Percentiles rank a stretch among this genome's conserved stretches.
Conservation (phyloP, 2,888 invertebrate species). For the Brenthis hecate region DNA sequence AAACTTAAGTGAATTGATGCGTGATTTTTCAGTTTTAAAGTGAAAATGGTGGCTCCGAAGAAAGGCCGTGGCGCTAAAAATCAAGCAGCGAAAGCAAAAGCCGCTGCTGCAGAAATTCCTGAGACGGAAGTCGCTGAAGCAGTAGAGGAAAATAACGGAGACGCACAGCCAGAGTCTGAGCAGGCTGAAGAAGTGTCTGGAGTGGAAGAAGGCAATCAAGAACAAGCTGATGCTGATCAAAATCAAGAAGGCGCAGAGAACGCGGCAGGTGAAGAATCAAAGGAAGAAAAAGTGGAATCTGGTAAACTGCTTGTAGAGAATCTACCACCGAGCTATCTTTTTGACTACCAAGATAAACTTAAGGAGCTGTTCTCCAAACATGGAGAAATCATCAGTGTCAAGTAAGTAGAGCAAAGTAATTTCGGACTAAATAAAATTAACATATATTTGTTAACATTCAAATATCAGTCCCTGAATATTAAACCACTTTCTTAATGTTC, state of each 20-base stretch:
- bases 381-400: constrained; percentile 69
- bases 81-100: constrained; percentile 66
- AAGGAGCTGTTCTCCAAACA: constrained; percentile 77
- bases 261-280: constrained; percentile 59
- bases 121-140: constrained; percentile 41
- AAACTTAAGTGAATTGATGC: constrained; percentile 6
- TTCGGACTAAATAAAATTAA: constrained; percentile 40
- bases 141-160: constrained; percentile 67
- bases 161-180: constrained; percentile 52
- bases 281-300: constrained; percentile 74
- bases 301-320: constrained; percentile 78
- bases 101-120: constrained; percentile 41
- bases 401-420: constrained; percentile 57
- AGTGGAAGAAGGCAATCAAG: constrained; percentile 45
- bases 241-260: constrained; percentile 54
- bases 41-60: constrained; percentile 74
- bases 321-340: constrained; percentile 73
- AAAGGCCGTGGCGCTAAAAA: constrained; percentile 74
- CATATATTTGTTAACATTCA: constrained; percentile 72
- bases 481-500: constrained; percentile 31
- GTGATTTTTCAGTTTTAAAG: constrained; percentile 36
- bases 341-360: constrained; percentile 78
- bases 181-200: constrained; percentile 47
- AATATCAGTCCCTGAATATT: constrained; percentile 71
- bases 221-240: constrained; percentile 47